Evolutionary conservation across 2,888 invertebrate genomes (phyloP).

Genomic region (Tachystola acroxantha): DNA sequence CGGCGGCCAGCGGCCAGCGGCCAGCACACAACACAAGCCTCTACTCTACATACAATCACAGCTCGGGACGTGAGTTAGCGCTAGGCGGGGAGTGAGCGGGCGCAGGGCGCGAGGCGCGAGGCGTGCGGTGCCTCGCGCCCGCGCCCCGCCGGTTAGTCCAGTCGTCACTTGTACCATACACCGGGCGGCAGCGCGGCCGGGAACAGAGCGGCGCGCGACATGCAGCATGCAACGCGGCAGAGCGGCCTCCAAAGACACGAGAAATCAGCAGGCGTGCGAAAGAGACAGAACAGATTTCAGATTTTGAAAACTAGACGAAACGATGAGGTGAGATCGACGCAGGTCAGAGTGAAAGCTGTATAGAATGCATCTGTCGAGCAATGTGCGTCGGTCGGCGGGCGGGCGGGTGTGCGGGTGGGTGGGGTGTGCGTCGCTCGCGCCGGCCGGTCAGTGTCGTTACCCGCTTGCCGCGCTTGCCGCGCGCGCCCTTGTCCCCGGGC

Average conservation of each 20-base stretch:
- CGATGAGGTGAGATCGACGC: neutral
- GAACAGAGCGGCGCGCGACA: neutral
- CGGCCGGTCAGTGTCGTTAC: conserved; percentile 71
- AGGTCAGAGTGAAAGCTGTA: neutral
- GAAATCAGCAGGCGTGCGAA: neutral
- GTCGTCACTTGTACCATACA: neutral
- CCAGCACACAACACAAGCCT: neutral
- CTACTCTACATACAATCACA: neutral
- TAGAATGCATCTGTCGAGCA: conserved; percentile 1
- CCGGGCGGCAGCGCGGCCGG: neutral
- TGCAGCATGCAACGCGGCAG: too few relatives aligned
- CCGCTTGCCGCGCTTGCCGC: conserved; percentile 96
- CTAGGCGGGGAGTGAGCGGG: too few relatives aligned
- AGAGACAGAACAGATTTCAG: neutral
- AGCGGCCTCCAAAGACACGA: too few relatives aligned
- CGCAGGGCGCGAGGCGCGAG: too few relatives aligned
- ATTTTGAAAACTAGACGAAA: too few relatives aligned
- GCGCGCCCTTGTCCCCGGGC: conserved; percentile 91
- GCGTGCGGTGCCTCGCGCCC: too few relatives aligned
- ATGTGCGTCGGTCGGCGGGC: conserved; percentile 6
- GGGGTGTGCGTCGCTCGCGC: conserved; percentile 6
- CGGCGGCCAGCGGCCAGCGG: neutral
- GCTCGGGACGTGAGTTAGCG: too few relatives aligned
- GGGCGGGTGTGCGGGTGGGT: too few relatives aligned
- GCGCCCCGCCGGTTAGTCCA: neutral